Evolutionary conservation across 1,140 invertebrate genomes (phyloP).

Genomic region (Macrosteles quadrilineatus): DNA sequence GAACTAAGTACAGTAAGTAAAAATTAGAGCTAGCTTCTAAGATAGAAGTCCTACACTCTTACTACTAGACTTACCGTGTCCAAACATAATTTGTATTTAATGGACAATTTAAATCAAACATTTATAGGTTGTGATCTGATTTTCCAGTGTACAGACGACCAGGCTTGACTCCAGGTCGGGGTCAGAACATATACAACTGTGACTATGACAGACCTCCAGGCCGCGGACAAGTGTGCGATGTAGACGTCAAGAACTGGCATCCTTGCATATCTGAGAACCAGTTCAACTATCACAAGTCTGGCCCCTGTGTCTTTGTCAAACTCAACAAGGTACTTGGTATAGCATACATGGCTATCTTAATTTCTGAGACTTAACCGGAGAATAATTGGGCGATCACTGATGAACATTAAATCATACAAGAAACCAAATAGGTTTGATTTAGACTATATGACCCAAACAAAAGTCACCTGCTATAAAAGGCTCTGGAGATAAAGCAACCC

Average conservation of each 20-base stretch:
- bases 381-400: background rate
- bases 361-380: background rate
- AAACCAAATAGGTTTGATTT: background rate
- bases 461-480: background rate
- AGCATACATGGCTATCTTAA: background rate
- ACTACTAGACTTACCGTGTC: too few relatives aligned
- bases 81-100: too few relatives aligned
- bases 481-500: too few relatives aligned
- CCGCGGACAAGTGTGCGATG: conserved; percentile 68
- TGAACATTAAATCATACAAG: background rate
- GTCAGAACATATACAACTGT: conserved; percentile 68
- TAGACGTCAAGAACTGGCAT: conserved; percentile 63
- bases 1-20: too few relatives aligned
- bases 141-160: conserved; percentile 67
- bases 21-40: too few relatives aligned
- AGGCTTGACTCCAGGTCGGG: conserved; percentile 63
- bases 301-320: conserved; percentile 58
- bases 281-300: conserved; percentile 65
- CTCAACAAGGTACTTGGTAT: conserved; percentile 56
- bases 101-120: too few relatives aligned
- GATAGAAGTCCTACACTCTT: too few relatives aligned
- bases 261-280: conserved; percentile 69
- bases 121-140: too few relatives aligned
- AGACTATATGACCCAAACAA: too few relatives aligned
- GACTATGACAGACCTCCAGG: conserved; percentile 61